Conservation (phyloP, 2,113 vertebrate genomes). For the Hippolais icterina region DNA sequence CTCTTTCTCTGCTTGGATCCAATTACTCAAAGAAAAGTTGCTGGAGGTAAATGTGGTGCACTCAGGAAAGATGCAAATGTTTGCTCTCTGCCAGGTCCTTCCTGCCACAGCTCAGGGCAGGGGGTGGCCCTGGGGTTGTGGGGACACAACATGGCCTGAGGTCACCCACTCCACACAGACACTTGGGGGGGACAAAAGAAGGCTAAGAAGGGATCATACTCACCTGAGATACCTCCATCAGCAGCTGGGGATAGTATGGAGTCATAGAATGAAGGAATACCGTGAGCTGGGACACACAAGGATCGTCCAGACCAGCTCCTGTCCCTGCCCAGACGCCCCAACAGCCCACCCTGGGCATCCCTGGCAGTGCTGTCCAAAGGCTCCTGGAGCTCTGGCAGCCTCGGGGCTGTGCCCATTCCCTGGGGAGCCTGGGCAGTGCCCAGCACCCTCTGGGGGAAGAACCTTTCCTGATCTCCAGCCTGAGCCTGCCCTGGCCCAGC, state of each 20-base stretch:
- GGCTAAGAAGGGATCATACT: neutral
- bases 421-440: neutral
- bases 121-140: neutral
- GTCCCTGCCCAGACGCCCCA: neutral
- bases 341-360: neutral
- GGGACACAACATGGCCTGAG: neutral
- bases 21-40: slow-evolving; percentile 39
- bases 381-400: neutral
- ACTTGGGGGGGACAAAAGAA: neutral
- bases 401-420: neutral
- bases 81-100: neutral
- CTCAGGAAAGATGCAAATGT: neutral
- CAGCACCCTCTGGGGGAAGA: neutral
- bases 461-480: neutral
- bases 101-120: neutral
- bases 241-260: neutral
- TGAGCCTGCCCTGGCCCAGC: neutral
- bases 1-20: slow-evolving; percentile 34
- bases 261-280: neutral
- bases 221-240: neutral
- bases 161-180: neutral
- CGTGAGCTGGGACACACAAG: fast-evolving
- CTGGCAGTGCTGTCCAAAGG: neutral
- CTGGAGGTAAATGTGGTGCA: neutral
- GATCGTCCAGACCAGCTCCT: fast-evolving